phyloP scores from a whole-genome alignment of 2,888 invertebrate species.

The Synergus umbraculus region DNA sequence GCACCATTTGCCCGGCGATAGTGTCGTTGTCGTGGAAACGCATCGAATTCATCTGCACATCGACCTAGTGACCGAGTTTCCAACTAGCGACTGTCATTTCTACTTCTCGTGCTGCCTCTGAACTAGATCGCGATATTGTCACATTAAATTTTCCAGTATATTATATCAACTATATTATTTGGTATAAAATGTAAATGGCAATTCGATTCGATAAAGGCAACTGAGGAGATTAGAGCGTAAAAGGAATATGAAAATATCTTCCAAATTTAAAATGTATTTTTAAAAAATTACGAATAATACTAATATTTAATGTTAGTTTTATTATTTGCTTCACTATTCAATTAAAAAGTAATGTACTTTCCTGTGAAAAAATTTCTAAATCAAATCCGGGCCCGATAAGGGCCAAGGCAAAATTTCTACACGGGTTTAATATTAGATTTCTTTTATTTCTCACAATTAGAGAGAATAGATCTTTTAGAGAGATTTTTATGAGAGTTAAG shows the following conservation, averaged over 20 bases:
- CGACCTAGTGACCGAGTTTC: constrained; percentile 71
- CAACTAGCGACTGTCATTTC: constrained; percentile 41
- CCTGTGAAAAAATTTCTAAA: too few species aligned
- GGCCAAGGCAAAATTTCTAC: too few species aligned
- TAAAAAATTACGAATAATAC: too few species aligned
- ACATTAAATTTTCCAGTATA: constrained; percentile 19
- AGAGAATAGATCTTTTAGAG: neutral
- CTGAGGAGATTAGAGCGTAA: neutral
- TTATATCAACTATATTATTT: neutral
- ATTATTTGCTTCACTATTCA: too few species aligned
- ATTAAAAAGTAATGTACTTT: too few species aligned
- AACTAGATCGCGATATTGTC: constrained; percentile 35
- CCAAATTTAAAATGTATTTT: neutral
- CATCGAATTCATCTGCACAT: constrained; percentile 63
- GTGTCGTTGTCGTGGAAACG: constrained; percentile 61
- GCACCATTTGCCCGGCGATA: constrained; percentile 43
- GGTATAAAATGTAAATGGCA: neutral
- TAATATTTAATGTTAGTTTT: too few species aligned
- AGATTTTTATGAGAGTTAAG: neutral
- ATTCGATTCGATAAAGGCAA: neutral
- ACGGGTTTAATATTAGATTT: neutral
- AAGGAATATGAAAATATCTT: neutral
- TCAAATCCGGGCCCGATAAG: too few species aligned
- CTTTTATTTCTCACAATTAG: neutral
- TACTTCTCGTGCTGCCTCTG: constrained; percentile 35